Evolutionary conservation across 2,888 invertebrate genomes (phyloP), one percentile per base, ranked within the genome.

Genomic region (Omphaloscelis lunosa): DNA sequence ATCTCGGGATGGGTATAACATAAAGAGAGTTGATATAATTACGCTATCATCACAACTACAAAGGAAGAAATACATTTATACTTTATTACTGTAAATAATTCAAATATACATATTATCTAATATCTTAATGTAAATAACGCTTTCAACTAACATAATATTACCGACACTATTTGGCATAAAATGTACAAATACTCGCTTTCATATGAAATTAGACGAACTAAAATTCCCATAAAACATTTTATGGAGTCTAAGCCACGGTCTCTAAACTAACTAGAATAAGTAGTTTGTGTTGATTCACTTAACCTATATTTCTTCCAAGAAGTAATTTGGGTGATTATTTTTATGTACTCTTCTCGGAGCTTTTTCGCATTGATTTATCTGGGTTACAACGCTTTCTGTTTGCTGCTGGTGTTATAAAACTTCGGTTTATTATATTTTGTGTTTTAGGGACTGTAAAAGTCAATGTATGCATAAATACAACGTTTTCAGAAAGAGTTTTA

Each of bases 251-350:
- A 82, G 76, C 48, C 34, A 76, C 48, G 23, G 62, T 45, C 29
- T 65, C 41, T 75, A 66, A 67, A 79, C 63, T 72, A 72, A 72
- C 72, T 68, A 53, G 53, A 79, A 34, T 69, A 73, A 75, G 73
- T 73, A 76, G 34, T 75, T 63, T 62, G 61, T 59, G 78, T 69
- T 80, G 78, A 86, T 75, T 80, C 77, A 76, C 74, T 86, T 86
- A 80, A 83, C 87, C 82, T 77, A 87, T 74, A 84, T 87, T 51
- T 77, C 53, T 86, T 86, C 73, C 56, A 23, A 51, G 78, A 84
- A 86, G 68, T 75, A 8, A 77, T 88, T 86, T 41, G 45, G 61
- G n/a, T 45, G 63, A 51, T 62, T 68, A 58, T 70, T 73, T 79
- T 62, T 68, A 58, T 75, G 59, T 41, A 12, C 75, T 56, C 45